Percentiles rank a stretch among this genome's conserved stretches.
Conservation (phyloP, 2,888 invertebrate genomes). For the Caradrina kadenii region DNA sequence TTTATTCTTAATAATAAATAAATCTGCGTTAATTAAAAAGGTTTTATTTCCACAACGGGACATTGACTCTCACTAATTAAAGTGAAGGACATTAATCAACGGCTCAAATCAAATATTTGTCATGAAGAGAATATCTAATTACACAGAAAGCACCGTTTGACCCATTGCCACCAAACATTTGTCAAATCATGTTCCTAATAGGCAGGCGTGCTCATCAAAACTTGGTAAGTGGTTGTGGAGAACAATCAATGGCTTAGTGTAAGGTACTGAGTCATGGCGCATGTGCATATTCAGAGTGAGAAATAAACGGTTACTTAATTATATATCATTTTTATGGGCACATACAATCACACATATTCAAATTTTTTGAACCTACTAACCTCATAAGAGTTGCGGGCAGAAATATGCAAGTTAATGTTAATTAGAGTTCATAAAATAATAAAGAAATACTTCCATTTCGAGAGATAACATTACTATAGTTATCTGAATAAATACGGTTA, state of each 20-base stretch:
- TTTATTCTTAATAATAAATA: no score
- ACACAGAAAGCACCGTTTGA: slow-evolving; percentile 74
- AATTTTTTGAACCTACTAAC: slow-evolving; percentile 50
- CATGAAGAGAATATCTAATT: slow-evolving; percentile 45
- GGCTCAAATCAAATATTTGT: slow-evolving; percentile 31
- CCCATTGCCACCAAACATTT: slow-evolving; percentile 70
- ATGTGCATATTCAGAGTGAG: slow-evolving; percentile 34
- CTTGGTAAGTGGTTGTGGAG: slow-evolving; percentile 45
- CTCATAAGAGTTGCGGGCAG: slow-evolving; percentile 27
- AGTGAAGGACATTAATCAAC: slow-evolving; percentile 24
- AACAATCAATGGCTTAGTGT: slow-evolving; percentile 63
- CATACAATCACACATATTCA: slow-evolving; percentile 42
- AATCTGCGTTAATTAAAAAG: neutral
- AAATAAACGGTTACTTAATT: slow-evolving; percentile 59
- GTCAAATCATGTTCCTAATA: slow-evolving; percentile 82
- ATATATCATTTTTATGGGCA: slow-evolving; percentile 46
- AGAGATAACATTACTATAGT: neutral
- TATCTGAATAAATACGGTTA: slow-evolving; percentile 8
- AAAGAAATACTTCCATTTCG: neutral
- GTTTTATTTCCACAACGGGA: slow-evolving; percentile 4
- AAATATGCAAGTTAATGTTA: slow-evolving; percentile 49
- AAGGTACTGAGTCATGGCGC: slow-evolving; percentile 54
- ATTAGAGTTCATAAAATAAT: slow-evolving; percentile 12
- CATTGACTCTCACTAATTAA: slow-evolving; percentile 11
- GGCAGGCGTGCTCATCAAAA: slow-evolving; percentile 52